Evolutionary conservation across 1,140 invertebrate genomes (phyloP).

Genomic region (Idris sp.): DNA sequence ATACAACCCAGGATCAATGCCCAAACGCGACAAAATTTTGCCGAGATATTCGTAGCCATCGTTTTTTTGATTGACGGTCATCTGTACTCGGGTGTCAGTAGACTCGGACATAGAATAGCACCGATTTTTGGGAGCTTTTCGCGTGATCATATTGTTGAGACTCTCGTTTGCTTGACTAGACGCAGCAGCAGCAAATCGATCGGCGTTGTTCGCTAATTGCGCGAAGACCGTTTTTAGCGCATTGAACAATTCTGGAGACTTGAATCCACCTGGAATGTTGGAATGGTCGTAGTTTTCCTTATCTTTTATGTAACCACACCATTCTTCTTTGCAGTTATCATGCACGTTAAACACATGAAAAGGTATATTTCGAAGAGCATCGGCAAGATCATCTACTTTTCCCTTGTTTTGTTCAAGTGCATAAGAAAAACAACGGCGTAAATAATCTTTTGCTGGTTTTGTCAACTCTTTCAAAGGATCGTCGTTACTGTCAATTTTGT

Average conservation of each 20-base stretch:
- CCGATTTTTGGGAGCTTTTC: slow-evolving; percentile 56
- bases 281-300: slow-evolving; percentile 27
- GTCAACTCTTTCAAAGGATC: slow-evolving; percentile 34
- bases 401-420: slow-evolving; percentile 28
- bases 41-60: slow-evolving; percentile 18
- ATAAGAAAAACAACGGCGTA: slow-evolving; percentile 37
- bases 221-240: slow-evolving; percentile 43
- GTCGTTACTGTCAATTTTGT: slow-evolving; percentile 10
- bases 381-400: neutral
- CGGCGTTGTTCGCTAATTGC: slow-evolving; percentile 53
- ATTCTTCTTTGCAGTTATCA: slow-evolving; percentile 20
- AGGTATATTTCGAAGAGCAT: slow-evolving; percentile 28
- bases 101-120: slow-evolving; percentile 54
- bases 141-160: slow-evolving; percentile 53
- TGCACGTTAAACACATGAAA: slow-evolving; percentile 40
- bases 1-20: slow-evolving; percentile 24
- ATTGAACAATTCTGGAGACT: slow-evolving; percentile 31
- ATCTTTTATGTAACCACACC: slow-evolving; percentile 19
- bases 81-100: slow-evolving; percentile 45
- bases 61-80: slow-evolving; percentile 53
- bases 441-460: slow-evolving; percentile 38
- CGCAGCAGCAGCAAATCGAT: slow-evolving; percentile 53
- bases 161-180: slow-evolving; percentile 64
- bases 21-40: slow-evolving; percentile 13
- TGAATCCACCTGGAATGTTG: slow-evolving; percentile 40